Conservation (phyloP, 64 coral and sea anemone genomes). For the Actinia tenebrosa region DNA sequence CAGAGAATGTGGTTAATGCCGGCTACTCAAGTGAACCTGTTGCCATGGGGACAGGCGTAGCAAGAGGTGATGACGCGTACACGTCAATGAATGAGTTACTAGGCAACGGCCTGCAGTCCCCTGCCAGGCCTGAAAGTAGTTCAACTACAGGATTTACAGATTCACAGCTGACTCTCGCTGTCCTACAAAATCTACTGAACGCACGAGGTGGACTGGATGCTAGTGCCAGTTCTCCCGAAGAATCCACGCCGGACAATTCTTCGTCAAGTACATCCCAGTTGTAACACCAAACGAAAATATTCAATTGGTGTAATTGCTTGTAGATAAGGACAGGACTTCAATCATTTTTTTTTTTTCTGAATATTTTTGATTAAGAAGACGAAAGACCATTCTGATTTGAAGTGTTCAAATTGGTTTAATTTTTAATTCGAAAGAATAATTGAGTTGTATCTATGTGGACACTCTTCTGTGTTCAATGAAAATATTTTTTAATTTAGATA, state of each 20-base stretch:
- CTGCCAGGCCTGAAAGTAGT: not conserved
- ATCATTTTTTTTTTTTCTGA: not conserved
- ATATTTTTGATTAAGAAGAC: not conserved
- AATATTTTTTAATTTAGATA: no score
- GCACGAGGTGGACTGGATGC: slow-evolving; percentile 13
- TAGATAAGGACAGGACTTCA: not conserved
- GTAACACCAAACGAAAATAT: not conserved
- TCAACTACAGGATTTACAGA: not conserved
- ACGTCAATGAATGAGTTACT: not conserved
- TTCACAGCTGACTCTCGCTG: not conserved
- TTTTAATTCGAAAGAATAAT: no score
- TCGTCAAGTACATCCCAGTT: not conserved
- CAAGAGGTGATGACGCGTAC: not conserved
- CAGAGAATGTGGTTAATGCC: not conserved
- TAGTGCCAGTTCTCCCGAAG: not conserved
- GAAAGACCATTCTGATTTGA: not conserved
- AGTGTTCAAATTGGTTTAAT: no score
- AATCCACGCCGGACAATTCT: not conserved
- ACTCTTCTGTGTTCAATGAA: no score
- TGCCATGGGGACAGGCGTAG: not conserved
- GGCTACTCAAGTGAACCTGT: not conserved
- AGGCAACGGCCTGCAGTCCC: not conserved
- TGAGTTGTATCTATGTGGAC: no score
- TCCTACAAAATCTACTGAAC: slow-evolving; percentile 22
- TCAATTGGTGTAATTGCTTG: not conserved